Evolutionary conservation across 2,113 vertebrate species (phyloP), one percentile per base, ranked within the genome.

Genomic region (Periophthalmodon schlosseri): DNA sequence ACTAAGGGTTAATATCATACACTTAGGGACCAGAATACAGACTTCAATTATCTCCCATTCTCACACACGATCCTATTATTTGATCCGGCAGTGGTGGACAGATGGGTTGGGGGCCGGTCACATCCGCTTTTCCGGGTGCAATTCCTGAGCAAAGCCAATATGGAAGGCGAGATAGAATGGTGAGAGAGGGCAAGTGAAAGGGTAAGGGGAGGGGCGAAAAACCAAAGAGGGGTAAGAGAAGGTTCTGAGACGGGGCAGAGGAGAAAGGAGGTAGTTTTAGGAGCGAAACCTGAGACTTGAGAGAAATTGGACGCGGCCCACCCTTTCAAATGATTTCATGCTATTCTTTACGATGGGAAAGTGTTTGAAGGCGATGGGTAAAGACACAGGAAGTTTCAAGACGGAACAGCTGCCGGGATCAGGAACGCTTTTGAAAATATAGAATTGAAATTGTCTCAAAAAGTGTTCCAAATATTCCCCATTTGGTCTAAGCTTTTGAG

Each of bases 31-130:
- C 90, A 91, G 92, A 94, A 93, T 90, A 83, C 92, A 93, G 85
- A 90, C 88, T 85, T 89, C 93, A 92, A 96, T 95, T 94, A 93
- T 92, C 95, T 90, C 89, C 94, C 91, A 91, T 93, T 91, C 84
- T 92, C 91, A 92, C 86, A 95, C 94, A 95, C 89, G 93, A 92
- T 90, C 88, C 93, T 90, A 94, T 94, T 93, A 91, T 94, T 94
- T 94, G 36, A 88, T 86, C 81, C 84, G 84, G 74, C 79, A 87
- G 83, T 87, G 84, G 73, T n/a, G 92, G 52, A 92, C 95, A 96
- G 95, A 95, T 95, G 95, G 95, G 93, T 60, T 6, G 28, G 72
- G 85, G 88, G 82, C 82, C 87, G 84, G 82, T 90, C 85, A 87
- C 87, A 69, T 88, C 93, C 91, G 82, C 88, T 89, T 88, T n/a